Conservation (phyloP, 2,797 vertebrate species). For the Enteromius paludinosus region DNA sequence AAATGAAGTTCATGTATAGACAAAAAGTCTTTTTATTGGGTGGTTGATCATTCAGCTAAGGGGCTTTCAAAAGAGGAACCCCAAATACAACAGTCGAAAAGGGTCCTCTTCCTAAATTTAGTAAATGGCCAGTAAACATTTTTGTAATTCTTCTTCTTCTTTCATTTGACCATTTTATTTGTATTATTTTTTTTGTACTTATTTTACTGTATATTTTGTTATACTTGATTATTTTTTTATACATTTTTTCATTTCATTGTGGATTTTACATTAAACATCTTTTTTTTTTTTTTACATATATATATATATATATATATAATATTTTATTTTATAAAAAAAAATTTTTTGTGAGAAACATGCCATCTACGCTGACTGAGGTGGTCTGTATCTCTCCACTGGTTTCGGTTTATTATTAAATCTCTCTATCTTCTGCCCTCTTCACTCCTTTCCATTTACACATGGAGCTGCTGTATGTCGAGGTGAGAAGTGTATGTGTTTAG, state of each 20-base stretch:
- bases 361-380: neutral
- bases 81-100: neutral
- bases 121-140: neutral
- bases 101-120: neutral
- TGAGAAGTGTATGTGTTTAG: constrained; percentile 43
- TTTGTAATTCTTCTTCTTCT: too few species aligned
- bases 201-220: neutral
- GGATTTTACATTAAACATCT: neutral
- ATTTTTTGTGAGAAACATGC: neutral
- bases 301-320: too few species aligned
- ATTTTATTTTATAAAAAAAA: neutral
- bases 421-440: neutral
- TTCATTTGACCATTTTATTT: neutral
- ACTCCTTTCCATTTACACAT: constrained; percentile 15
- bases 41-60: neutral
- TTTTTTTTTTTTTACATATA: too few species aligned
- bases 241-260: neutral
- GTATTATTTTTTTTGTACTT: neutral
- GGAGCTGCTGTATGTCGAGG: neutral
- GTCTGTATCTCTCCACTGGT: constrained; percentile 1
- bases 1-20: neutral
- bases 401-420: constrained; percentile 37
- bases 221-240: neutral
- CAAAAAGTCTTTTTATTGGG: neutral
- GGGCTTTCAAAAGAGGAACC: neutral